Evolutionary conservation across 2,888 invertebrate species (phyloP).

Genomic region (Drosophila colorata): DNA sequence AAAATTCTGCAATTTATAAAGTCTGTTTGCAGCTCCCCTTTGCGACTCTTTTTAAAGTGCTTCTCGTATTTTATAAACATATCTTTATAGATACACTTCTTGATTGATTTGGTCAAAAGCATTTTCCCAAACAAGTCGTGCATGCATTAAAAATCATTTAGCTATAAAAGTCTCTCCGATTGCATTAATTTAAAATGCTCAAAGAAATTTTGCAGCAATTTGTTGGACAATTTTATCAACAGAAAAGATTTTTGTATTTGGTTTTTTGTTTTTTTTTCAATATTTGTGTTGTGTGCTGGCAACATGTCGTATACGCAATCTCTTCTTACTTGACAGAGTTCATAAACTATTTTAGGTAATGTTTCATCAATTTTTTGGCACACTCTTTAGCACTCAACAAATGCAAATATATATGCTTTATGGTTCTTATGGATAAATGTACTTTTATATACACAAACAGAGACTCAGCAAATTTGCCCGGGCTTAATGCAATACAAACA

Average conservation of each 20-base stretch:
- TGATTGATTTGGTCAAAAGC: conserved; percentile 35
- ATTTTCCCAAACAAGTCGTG: conserved; percentile 10
- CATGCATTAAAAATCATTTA: conserved; percentile 41
- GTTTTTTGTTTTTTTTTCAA: background rate
- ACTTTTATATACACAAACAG: conserved; percentile 30
- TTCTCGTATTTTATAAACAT: background rate
- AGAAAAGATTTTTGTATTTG: conserved; percentile 9
- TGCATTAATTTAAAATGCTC: conserved; percentile 23
- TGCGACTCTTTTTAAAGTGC: background rate
- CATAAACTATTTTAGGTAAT: conserved; percentile 23
- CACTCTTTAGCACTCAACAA: conserved; percentile 20
- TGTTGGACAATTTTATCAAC: conserved; percentile 17
- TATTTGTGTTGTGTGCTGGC: background rate
- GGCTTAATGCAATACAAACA: conserved; percentile 76
- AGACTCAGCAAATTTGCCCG: conserved; percentile 64
- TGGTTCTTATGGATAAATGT: conserved; percentile 11
- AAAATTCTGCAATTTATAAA: too few relatives aligned
- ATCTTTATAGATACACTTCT: background rate
- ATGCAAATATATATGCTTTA: conserved; percentile 16
- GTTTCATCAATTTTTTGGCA: conserved; percentile 34
- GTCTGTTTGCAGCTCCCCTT: background rate
- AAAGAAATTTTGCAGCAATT: conserved; percentile 27
- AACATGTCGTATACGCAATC: conserved; percentile 27
- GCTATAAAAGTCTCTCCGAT: background rate
- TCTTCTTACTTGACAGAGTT: conserved; percentile 6